Base-by-base conservation (phyloP, 2,797 vertebrate species). In the Oophaga sylvatica region DNA sequence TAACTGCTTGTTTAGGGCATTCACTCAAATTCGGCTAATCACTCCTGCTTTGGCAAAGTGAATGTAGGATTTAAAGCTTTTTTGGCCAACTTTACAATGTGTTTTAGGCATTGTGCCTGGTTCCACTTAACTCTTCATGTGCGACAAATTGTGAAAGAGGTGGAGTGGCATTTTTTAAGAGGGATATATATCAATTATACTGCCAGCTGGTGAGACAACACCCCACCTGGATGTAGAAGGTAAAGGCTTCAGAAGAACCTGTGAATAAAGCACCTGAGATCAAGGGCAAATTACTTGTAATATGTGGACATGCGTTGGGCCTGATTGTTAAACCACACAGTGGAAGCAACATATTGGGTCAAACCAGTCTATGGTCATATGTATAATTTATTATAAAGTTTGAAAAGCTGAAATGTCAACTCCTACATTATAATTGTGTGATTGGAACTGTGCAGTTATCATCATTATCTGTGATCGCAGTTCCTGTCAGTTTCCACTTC, bases 161-260 rank as follows among this genome's bases (percentile, higher is more conserved):
- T n/a, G 90, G 90, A 89, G 91, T 10, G 57, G 87, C 85, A 1
- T n/a, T 89, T 90, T 85, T 88, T 89, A 90, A 9, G 59, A 7
- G 90, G 90, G 76, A n/a, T n/a, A n/a, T n/a, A 78, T 26, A 68
- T 22, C 31, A 87, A 26, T 29, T 81, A 29, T 20, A 83, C 87
- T 87, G 95, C 96, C 96, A 96, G 96, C 94, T 96, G 95, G 95
- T 91, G 85, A 89, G 89, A 93, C 93, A 93, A 91, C 94, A 93
- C 91, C 93, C 90, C 88, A 31, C 90, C 87, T 67, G 92, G 91
- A 91, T 91, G 91, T 91, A 92, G 92, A 91, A 91, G 92, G 93
- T 92, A 89, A 91, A 91, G 92, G 86, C 86, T 90, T 94, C 94
- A 93, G 91, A 93, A 91, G 91, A 91, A 92, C 91, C 91, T 91